These are phyloP conservation scores for Labeo rohita DNA, from an alignment of 2,113 vertebrate genomes.

Conservation along the genomic window DNA sequence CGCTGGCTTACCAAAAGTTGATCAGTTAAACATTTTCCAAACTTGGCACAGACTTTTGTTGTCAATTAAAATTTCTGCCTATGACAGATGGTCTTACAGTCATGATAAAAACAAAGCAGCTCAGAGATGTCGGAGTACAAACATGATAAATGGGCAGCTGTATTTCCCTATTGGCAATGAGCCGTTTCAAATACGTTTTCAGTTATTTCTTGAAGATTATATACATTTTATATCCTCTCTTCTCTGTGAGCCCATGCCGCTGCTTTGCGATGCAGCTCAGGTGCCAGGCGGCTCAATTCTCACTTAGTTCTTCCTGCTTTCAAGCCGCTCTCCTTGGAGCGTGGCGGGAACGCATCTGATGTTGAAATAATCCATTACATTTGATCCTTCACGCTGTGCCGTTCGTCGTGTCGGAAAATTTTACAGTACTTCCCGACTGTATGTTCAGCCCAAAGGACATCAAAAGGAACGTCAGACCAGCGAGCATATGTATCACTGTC, in stretches of 20 bases:
- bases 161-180: slow-evolving; percentile 47
- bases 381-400: slow-evolving; percentile 48
- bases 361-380: slow-evolving; percentile 47
- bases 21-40: slow-evolving; percentile 7
- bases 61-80: slow-evolving; percentile 54
- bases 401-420: slow-evolving; percentile 18
- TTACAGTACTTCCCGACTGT: slow-evolving; percentile 25
- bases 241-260: neutral
- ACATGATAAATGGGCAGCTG: slow-evolving; percentile 43
- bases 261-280: slow-evolving; percentile 40
- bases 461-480: slow-evolving; percentile 7
- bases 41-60: slow-evolving; percentile 36
- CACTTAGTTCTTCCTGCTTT: slow-evolving; percentile 35
- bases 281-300: slow-evolving; percentile 26
- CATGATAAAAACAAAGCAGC: slow-evolving; percentile 50
- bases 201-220: slow-evolving; percentile 56
- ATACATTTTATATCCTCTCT: slow-evolving; percentile 17
- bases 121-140: slow-evolving; percentile 29
- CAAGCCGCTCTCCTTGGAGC: slow-evolving; percentile 36
- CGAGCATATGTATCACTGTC: slow-evolving; percentile 31
- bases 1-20: neutral
- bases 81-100: slow-evolving; percentile 56
- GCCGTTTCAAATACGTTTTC: slow-evolving; percentile 56
- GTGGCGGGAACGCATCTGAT: slow-evolving; percentile 38
- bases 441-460: slow-evolving; percentile 5